phyloP scores from a whole-genome alignment of 2,888 invertebrate genomes.

The Drosophila crucigera region DNA sequence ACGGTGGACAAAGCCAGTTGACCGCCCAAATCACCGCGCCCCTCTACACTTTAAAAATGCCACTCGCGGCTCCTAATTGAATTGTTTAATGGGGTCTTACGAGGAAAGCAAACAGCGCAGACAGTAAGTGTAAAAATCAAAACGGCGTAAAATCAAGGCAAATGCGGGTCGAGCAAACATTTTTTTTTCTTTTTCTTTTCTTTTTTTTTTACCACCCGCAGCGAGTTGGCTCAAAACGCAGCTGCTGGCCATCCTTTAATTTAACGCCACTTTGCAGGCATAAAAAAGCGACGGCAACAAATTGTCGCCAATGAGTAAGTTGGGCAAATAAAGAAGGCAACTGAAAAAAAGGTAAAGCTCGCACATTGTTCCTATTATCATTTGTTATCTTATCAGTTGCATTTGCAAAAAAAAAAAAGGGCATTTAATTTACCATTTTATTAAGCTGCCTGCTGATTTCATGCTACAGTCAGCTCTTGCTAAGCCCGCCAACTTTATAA shows the following conservation, averaged over 20 bases:
- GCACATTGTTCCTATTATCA: constrained; percentile 61
- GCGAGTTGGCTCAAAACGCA: background rate
- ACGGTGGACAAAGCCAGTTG: constrained; percentile 16
- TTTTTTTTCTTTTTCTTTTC: background rate
- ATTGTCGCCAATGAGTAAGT: constrained; percentile 59
- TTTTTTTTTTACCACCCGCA: background rate
- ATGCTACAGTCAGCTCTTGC: constrained; percentile 11
- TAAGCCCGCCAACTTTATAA: constrained; percentile 32
- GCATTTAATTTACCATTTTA: constrained; percentile 71
- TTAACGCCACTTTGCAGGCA: constrained; percentile 75
- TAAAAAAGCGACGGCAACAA: constrained; percentile 63
- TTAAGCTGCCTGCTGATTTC: constrained; percentile 54
- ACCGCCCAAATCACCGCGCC: background rate
- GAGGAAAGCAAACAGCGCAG: constrained; percentile 32
- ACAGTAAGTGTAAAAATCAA: constrained; percentile 60
- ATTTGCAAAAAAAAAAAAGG: constrained; percentile 15
- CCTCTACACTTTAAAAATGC: constrained; percentile 69
- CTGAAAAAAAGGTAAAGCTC: constrained; percentile 51
- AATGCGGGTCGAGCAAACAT: constrained; percentile 68
- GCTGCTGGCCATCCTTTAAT: constrained; percentile 55
- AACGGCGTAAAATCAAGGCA: constrained; percentile 73
- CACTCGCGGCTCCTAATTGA: constrained; percentile 65
- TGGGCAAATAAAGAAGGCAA: background rate
- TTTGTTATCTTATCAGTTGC: constrained; percentile 54
- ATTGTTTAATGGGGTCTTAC: constrained; percentile 80